Evolutionary conservation across 2,888 invertebrate species (phyloP).

Genomic region (Heliconius hortense): DNA sequence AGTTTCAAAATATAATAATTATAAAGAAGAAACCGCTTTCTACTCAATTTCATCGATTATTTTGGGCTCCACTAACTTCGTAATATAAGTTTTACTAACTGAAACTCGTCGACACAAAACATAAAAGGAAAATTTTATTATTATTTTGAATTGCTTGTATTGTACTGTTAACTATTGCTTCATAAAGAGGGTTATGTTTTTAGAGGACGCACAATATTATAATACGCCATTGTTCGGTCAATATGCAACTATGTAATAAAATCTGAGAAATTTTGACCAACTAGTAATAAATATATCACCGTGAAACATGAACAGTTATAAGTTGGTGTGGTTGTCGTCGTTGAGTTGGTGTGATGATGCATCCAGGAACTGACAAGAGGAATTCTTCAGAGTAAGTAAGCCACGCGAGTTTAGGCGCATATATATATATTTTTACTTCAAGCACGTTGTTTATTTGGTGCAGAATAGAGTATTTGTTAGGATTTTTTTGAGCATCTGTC

Average conservation of each 20-base stretch:
- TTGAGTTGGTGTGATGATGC: neutral
- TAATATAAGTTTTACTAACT: neutral
- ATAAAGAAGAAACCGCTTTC: neutral
- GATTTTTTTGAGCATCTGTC: no score
- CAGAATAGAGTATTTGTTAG: no score
- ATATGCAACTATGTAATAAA: no score
- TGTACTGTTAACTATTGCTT: neutral
- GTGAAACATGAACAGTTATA: no score
- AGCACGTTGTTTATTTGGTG: no score
- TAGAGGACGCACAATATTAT: no score
- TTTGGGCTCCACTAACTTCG: neutral
- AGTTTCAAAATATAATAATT: neutral
- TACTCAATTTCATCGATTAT: neutral
- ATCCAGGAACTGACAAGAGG: neutral
- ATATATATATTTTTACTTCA: no score
- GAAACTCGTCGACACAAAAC: conserved; percentile 5
- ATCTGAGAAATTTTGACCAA: no score
- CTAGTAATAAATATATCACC: no score
- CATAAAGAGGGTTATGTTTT: neutral
- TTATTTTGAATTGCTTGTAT: neutral
- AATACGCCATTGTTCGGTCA: no score
- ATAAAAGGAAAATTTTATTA: neutral
- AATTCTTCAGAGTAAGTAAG: no score
- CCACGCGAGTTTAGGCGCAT: no score
- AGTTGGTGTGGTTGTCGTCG: neutral